A percentile compares a stretch with the other conserved stretches of the same genome.
These are phyloP conservation scores for Chalcosyrphus nemorum DNA, from an alignment of 2,888 invertebrate species.

Conservation along the genomic window DNA sequence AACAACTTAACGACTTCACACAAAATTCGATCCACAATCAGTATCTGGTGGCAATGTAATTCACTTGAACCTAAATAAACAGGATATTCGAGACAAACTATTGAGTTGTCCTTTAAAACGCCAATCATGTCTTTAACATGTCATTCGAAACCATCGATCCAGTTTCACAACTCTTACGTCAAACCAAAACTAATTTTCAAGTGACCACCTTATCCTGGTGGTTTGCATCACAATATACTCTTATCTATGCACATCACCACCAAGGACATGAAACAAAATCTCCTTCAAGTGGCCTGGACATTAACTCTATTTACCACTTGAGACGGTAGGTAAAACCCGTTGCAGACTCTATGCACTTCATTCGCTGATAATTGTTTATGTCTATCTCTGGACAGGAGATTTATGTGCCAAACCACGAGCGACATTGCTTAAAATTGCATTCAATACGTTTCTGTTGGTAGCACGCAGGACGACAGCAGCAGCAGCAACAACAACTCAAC, in stretches of 20 bases:
- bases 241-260: not conserved
- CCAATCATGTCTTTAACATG: constrained; percentile 38
- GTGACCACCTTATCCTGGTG: constrained; percentile 41
- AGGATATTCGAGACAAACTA: constrained; percentile 20
- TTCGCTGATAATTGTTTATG: constrained; percentile 60
- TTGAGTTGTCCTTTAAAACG: constrained; percentile 42
- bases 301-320: constrained; percentile 45
- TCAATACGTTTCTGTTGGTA: constrained; percentile 19
- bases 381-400: constrained; percentile 56
- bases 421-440: constrained; percentile 26
- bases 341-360: constrained; percentile 14
- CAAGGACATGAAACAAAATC: constrained; percentile 51
- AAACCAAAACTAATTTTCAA: constrained; percentile 39
- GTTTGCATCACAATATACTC: constrained; percentile 11
- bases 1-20: no score
- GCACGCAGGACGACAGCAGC: no score
- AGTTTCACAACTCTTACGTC: constrained; percentile 39
- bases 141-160: constrained; percentile 26
- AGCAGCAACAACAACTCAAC: constrained; percentile 38
- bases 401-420: constrained; percentile 52
- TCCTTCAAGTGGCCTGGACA: constrained; percentile 47
- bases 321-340: constrained; percentile 11
- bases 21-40: no score
- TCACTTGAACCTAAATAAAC: constrained; percentile 47
- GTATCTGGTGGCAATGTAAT: no score